Conservation (phyloP, 2,113 vertebrate species). For the Poeciliopsis retropinna region DNA sequence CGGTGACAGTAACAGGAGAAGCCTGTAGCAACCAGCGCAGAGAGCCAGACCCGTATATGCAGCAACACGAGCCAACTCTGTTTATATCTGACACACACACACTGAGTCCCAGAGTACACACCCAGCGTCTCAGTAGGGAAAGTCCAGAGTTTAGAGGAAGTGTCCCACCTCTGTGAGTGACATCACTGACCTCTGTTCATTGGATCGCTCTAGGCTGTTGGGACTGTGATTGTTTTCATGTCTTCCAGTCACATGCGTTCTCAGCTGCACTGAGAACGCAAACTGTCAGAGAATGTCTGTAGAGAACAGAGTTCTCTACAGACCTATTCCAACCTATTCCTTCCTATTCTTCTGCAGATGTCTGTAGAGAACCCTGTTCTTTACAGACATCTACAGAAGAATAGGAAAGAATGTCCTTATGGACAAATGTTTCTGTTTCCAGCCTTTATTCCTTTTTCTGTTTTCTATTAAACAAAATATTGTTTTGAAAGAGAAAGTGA, state of each 20-base stretch:
- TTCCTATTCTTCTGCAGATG: too few relatives aligned
- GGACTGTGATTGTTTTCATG: background rate
- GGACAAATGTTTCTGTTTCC: background rate
- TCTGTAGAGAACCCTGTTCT: too few relatives aligned
- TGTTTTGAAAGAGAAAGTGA: too few relatives aligned
- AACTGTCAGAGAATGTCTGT: background rate
- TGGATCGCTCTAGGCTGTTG: background rate
- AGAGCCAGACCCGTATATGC: background rate
- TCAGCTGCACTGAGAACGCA: background rate
- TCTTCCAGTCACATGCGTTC: background rate
- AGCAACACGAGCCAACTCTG: background rate
- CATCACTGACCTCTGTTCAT: background rate
- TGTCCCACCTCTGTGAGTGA: background rate
- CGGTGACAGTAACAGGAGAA: background rate
- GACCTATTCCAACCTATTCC: too few relatives aligned
- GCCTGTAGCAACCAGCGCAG: background rate
- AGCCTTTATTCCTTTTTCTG: background rate
- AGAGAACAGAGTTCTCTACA: background rate
- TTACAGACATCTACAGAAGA: background rate
- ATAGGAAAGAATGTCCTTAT: too few relatives aligned
- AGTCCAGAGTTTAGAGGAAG: background rate
- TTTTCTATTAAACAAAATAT: too few relatives aligned
- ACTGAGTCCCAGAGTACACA: background rate
- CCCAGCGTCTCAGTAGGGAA: too few relatives aligned
- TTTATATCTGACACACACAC: background rate